These are phyloP conservation scores for Heliconius nattereri DNA, from an alignment of 1,140 invertebrate genomes.

Conservation along the genomic window DNA sequence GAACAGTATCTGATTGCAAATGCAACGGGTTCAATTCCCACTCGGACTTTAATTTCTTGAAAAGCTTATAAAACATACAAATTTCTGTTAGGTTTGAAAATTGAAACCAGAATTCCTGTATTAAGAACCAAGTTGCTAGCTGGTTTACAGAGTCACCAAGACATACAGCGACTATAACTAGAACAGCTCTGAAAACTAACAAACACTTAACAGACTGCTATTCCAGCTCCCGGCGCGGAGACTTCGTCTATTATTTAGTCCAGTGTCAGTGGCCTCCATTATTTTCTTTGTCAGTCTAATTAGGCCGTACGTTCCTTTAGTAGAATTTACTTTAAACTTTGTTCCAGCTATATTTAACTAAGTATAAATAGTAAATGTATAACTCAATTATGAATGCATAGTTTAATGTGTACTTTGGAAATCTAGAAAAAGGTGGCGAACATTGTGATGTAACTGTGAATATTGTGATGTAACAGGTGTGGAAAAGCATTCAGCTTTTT, in stretches of 20 bases:
- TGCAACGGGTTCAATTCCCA: too few species aligned
- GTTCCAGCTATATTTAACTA: background rate
- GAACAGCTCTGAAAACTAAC: constrained; percentile 27
- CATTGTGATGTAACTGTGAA: too few species aligned
- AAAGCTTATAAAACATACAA: too few species aligned
- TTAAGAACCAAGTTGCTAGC: background rate
- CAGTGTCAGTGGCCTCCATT: constrained; percentile 11
- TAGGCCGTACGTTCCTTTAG: constrained; percentile 15
- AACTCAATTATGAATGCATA: too few species aligned
- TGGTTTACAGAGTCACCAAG: background rate
- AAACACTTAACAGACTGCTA: constrained; percentile 30
- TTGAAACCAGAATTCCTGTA: background rate
- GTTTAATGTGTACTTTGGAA: too few species aligned
- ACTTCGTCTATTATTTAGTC: constrained; percentile 30
- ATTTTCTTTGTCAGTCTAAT: constrained; percentile 28
- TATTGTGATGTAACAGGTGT: too few species aligned
- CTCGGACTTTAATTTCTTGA: too few species aligned
- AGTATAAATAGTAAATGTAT: background rate
- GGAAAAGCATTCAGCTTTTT: too few species aligned
- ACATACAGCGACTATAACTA: constrained; percentile 13
- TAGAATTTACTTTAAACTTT: constrained; percentile 1
- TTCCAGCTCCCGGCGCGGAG: constrained; percentile 20
- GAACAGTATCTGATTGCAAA: too few species aligned
- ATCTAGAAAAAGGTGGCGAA: too few species aligned
- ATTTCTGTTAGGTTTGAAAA: background rate